phyloP scores from a whole-genome alignment of 2,888 invertebrate genomes.

The Terebella lapidaria region DNA sequence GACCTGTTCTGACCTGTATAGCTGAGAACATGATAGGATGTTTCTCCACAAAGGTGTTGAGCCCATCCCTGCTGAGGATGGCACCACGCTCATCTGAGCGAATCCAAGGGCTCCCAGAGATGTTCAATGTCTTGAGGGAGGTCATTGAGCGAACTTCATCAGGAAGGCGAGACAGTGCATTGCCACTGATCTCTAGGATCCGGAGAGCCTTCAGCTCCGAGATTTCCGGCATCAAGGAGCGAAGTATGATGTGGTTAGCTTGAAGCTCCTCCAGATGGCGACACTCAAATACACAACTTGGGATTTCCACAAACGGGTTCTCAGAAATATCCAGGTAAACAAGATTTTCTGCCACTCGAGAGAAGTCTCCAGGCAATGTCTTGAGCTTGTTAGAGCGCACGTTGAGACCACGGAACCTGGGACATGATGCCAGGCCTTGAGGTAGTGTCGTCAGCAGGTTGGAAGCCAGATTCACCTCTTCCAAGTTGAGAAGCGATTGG shows the following conservation, averaged over 20 bases:
- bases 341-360: slow-evolving; percentile 20
- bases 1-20: no score
- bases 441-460: slow-evolving; percentile 16
- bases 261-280: slow-evolving; percentile 25
- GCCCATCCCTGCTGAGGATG: no score
- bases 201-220: slow-evolving; percentile 29
- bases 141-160: neutral
- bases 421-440: slow-evolving; percentile 8
- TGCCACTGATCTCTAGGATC: slow-evolving; percentile 18
- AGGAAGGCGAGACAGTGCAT: slow-evolving; percentile 3
- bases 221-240: slow-evolving; percentile 29
- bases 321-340: slow-evolving; percentile 30
- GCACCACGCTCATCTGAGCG: no score
- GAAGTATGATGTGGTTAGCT: slow-evolving; percentile 31
- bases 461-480: slow-evolving; percentile 19
- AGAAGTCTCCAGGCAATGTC: slow-evolving; percentile 24
- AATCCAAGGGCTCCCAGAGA: no score
- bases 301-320: slow-evolving; percentile 31
- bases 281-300: slow-evolving; percentile 21
- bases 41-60: no score
- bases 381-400: slow-evolving; percentile 26
- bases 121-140: neutral
- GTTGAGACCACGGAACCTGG: slow-evolving; percentile 16
- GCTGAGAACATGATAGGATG: no score
- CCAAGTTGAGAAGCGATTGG: slow-evolving; percentile 10